Evolutionary conservation across 2,113 vertebrate genomes (phyloP).

Genomic region (Lucifuga dentata): DNA sequence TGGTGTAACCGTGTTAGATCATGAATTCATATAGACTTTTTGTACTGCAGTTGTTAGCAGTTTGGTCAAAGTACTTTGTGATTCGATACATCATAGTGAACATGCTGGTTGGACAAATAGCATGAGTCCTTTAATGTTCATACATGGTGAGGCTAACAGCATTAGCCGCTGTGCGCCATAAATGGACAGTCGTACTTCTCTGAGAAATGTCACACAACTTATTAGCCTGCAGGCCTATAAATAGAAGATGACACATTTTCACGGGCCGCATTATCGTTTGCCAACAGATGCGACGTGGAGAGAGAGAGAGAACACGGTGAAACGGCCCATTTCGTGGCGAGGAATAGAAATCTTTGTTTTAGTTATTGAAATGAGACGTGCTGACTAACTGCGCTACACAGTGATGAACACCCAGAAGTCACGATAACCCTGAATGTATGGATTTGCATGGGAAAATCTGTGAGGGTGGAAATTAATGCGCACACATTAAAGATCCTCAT

Average conservation of each 20-base stretch:
- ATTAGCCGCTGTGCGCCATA: slow-evolving; percentile 41
- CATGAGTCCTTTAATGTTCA: no score
- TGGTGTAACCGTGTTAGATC: no score
- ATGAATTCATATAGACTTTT: no score
- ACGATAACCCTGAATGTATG: slow-evolving; percentile 55
- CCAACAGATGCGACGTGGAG: slow-evolving; percentile 73
- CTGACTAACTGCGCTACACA: slow-evolving; percentile 51
- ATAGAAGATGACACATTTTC: slow-evolving; percentile 76
- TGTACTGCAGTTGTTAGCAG: no score
- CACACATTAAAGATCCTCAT: slow-evolving; percentile 46
- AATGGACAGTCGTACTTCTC: slow-evolving; percentile 61
- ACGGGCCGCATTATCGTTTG: slow-evolving; percentile 72
- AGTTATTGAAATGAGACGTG: slow-evolving; percentile 68
- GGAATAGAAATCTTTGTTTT: slow-evolving; percentile 77
- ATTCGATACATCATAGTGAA: no score
- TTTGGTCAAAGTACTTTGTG: no score
- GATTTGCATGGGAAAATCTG: slow-evolving; percentile 45
- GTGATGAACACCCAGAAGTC: slow-evolving; percentile 62
- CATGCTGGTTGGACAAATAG: no score
- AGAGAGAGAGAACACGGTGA: slow-evolving; percentile 44
- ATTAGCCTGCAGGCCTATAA: slow-evolving; percentile 75
- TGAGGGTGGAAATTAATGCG: slow-evolving; percentile 39
- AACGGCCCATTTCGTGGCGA: slow-evolving; percentile 66
- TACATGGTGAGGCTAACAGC: no score
- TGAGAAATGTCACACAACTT: slow-evolving; percentile 72